Base-by-base conservation (phyloP, 2,113 vertebrate species). In the Globicephala melas region DNA sequence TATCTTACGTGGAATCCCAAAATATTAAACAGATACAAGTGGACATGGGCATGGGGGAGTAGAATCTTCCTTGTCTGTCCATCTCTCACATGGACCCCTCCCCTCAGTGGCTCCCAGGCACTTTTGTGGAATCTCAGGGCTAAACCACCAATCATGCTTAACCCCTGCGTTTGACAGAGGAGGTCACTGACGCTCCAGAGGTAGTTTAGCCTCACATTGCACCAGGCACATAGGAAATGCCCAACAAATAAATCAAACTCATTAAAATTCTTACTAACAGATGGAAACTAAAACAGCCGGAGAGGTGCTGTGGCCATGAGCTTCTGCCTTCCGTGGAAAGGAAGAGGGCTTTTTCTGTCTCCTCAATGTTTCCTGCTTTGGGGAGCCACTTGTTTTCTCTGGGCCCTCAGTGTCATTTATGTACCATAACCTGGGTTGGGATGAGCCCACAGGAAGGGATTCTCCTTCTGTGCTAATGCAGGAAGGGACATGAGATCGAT, bases 401-500 rank as follows among this genome's bases (percentile, higher is more conserved):
- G 63, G 77, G 63, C 41, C 86, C 55, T 63, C 62, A 15, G 31
- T 91, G 80, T 74, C 80, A 33, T 71, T 83, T 84, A 25, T 10
- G 18, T 1, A 36, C 65, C 0, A 3, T 13, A 28, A n/a, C 41
- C 23, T 20, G 73, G n/a, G 7, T 38, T 63, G 74, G 94, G 50
- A 81, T 81, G 92, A 76, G 58, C 26, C 83, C 80, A 62, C 74
- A 95, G 95, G 90, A 96, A 94, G 73, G 94, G 93, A 33, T 82
- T 85, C 80, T 92, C 88, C 86, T 89, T 95, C 20, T 65, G 93
- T 93, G 91, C 73, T 96, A 89, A 94, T 97, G 97, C 88, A 93
- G 88, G 95, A 96, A 97, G 93, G 94, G 95, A 94, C 6, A 70
- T 31, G 60, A 65, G 94, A 98, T 98, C 26, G 85, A 97, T 97